phyloP scores from a whole-genome alignment of 1,140 invertebrate genomes.

The Epicauta chinensis region DNA sequence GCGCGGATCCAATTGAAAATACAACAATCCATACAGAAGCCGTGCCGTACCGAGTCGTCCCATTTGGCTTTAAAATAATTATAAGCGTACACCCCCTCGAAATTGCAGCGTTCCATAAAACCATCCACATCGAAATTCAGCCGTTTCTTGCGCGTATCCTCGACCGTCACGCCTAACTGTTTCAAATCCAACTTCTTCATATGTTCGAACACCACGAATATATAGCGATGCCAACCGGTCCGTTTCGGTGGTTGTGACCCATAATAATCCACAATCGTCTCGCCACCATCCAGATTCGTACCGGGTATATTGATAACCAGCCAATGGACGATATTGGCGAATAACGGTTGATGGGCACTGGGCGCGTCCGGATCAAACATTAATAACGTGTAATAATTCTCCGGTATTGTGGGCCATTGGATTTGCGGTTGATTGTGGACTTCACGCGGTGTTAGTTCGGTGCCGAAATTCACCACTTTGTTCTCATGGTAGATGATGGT shows the following conservation, averaged over 20 bases:
- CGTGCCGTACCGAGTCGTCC: background rate
- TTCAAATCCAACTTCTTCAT: too few relatives aligned
- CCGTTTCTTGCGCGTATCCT: background rate
- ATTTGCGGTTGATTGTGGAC: conserved; percentile 43
- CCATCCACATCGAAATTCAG: background rate
- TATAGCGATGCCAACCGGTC: conserved; percentile 58
- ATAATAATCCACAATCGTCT: conserved; percentile 55
- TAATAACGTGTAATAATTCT: conserved; percentile 54
- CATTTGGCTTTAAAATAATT: conserved; percentile 14
- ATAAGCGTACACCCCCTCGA: background rate
- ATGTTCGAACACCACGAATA: conserved; percentile 48
- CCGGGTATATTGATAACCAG: conserved; percentile 66
- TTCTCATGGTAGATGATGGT: conserved; percentile 12
- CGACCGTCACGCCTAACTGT: too few relatives aligned
- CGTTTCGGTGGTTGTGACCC: conserved; percentile 56
- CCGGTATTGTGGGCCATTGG: conserved; percentile 46
- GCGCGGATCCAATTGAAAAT: too few relatives aligned
- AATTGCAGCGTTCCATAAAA: conserved; percentile 1
- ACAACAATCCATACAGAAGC: too few relatives aligned
- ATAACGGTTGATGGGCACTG: conserved; percentile 48
- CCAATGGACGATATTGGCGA: conserved; percentile 64
- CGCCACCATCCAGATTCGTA: conserved; percentile 50
- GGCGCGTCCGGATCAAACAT: conserved; percentile 65
- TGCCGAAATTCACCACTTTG: conserved; percentile 46
- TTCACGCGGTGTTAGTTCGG: conserved; percentile 48